A percentile compares a stretch with the other conserved stretches of the same genome.
These are phyloP conservation scores for Nomada goodeniana DNA, from an alignment of 2,888 invertebrate species.

Conservation along the genomic window DNA sequence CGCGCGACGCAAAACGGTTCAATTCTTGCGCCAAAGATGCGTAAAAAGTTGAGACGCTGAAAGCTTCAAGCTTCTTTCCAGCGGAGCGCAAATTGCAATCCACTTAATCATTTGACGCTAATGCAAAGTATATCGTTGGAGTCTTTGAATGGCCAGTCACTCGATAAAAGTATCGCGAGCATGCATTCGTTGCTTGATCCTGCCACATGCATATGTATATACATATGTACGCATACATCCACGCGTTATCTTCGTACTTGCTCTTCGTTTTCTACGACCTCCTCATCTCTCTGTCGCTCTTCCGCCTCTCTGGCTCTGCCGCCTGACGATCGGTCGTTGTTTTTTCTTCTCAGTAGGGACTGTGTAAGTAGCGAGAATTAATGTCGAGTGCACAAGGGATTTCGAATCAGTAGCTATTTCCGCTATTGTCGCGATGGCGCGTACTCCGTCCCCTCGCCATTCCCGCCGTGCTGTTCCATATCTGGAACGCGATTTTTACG, in stretches of 20 bases:
- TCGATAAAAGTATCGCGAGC: constrained; percentile 49
- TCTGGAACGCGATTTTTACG: constrained; percentile 55
- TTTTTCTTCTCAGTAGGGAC: constrained; percentile 51
- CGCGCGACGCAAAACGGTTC: background rate
- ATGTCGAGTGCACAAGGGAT: constrained; percentile 57
- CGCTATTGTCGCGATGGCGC: constrained; percentile 60
- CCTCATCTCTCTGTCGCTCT: background rate
- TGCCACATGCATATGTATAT: background rate
- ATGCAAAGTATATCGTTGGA: background rate
- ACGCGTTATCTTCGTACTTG: constrained; percentile 32
- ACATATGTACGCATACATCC: background rate
- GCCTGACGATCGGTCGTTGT: constrained; percentile 37
- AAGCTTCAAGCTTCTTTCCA: no score
- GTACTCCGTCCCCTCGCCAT: constrained; percentile 25
- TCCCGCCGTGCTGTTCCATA: constrained; percentile 3
- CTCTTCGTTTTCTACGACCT: constrained; percentile 29
- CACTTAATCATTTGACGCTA: background rate
- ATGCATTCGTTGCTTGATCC: constrained; percentile 48
- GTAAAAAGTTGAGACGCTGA: no score
- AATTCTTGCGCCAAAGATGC: no score
- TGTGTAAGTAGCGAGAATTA: constrained; percentile 60
- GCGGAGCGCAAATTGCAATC: background rate
- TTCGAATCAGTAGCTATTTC: constrained; percentile 66
- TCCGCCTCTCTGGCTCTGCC: background rate
- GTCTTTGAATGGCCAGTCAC: constrained; percentile 47